phyloP scores from a whole-genome alignment of 92 coral and sea anemone species.

The Zoanthus gigantus region DNA sequence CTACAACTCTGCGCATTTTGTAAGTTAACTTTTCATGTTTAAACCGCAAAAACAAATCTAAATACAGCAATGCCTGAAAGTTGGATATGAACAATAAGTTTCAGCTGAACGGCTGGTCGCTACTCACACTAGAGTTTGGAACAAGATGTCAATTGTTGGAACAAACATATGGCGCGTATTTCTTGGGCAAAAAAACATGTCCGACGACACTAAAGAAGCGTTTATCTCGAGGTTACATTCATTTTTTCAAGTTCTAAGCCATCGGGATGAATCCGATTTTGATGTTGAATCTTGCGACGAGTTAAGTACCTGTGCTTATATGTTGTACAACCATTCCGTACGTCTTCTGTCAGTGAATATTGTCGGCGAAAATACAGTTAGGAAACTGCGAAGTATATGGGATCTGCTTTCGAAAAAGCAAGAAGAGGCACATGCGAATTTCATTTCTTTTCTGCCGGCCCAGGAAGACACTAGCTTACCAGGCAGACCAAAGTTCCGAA shows the following conservation, averaged over 20 bases:
- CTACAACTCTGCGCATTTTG: no score
- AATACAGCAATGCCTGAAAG: no score
- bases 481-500: conserved; percentile 47
- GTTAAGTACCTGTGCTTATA: neutral
- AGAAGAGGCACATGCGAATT: neutral
- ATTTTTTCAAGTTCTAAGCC: neutral
- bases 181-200: neutral
- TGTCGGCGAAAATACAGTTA: conserved; percentile 15
- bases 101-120: no score
- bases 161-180: no score
- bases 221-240: neutral
- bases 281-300: neutral
- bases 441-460: conserved; percentile 7
- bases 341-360: conserved; percentile 15
- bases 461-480: conserved; percentile 27
- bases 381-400: conserved; percentile 17
- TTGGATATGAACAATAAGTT: no score
- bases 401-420: conserved; percentile 34
- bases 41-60: no score
- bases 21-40: no score
- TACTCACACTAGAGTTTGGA: no score
- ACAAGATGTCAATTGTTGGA: no score
- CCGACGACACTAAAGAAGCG: conserved; percentile 3
- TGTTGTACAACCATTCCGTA: conserved; percentile 24
- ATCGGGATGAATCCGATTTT: neutral